A percentile compares a stretch with the other conserved stretches of the same genome.
These are phyloP conservation scores for Fabriciana adippe DNA, from an alignment of 2,888 invertebrate genomes.

Conservation along the genomic window DNA sequence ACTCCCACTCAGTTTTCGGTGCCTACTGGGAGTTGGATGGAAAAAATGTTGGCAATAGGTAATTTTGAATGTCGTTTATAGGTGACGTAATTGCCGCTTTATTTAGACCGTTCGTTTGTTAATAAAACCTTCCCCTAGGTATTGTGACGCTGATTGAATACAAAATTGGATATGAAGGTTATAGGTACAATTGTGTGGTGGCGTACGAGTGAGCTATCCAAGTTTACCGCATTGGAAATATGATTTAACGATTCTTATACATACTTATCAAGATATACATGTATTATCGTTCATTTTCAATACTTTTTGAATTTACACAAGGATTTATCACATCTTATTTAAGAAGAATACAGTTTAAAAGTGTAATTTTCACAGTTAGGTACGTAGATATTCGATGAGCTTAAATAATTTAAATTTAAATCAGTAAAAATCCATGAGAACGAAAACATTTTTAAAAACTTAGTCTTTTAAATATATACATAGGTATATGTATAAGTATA, in stretches of 20 bases:
- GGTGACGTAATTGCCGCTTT: constrained; percentile 75
- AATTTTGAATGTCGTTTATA: constrained; percentile 74
- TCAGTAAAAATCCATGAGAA: no score
- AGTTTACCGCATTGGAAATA: constrained; percentile 11
- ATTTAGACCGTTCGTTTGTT: constrained; percentile 53
- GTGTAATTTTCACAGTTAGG: no score
- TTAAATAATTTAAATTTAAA: no score
- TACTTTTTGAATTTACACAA: no score
- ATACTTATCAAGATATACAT: no score
- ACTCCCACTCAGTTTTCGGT: constrained; percentile 76
- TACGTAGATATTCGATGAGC: no score
- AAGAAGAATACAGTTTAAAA: no score
- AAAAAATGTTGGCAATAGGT: constrained; percentile 77
- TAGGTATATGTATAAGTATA: no score
- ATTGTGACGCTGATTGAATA: constrained; percentile 51
- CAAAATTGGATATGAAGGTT: constrained; percentile 45
- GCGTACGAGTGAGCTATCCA: not conserved
- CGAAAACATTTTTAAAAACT: no score
- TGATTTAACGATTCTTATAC: constrained; percentile 4
- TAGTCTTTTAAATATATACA: no score
- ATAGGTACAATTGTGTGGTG: constrained; percentile 21
- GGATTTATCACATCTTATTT: no score
- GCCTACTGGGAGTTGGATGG: constrained; percentile 78
- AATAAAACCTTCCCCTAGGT: constrained; percentile 46
- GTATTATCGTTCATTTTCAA: no score